phyloP scores from a whole-genome alignment of 2,888 invertebrate species.

The Lepidocyrtoides sp. region DNA sequence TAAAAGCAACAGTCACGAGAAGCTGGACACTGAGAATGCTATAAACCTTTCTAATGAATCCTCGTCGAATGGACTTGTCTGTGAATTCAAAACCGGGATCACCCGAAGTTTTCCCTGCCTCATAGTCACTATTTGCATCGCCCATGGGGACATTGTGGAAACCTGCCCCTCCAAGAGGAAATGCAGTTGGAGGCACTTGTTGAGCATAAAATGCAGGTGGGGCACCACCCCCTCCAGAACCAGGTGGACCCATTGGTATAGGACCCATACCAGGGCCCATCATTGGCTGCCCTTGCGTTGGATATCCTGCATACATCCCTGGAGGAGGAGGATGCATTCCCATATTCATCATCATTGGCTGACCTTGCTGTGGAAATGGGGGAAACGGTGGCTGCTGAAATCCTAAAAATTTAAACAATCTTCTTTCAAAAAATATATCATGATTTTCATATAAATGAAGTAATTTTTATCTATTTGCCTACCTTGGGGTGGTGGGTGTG shows the following conservation, averaged over 20 bases:
- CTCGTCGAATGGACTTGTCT: slow-evolving; percentile 62
- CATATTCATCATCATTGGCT: slow-evolving; percentile 72
- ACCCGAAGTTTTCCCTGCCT: slow-evolving; percentile 32
- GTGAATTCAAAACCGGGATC: slow-evolving; percentile 28
- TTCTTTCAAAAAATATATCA: too few species aligned
- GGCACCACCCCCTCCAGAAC: slow-evolving; percentile 39
- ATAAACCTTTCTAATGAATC: slow-evolving; percentile 91
- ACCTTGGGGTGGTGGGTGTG: slow-evolving; percentile 56
- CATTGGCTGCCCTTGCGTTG: not conserved
- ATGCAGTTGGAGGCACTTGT: slow-evolving; percentile 68
- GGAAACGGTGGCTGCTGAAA: slow-evolving; percentile 68
- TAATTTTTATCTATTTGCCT: not conserved
- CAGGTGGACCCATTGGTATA: slow-evolving; percentile 45
- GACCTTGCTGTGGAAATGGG: slow-evolving; percentile 68
- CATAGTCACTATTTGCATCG: slow-evolving; percentile 43
- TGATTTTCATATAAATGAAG: not conserved
- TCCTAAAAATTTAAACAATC: too few species aligned
- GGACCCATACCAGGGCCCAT: slow-evolving; percentile 52
- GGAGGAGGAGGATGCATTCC: slow-evolving; percentile 57
- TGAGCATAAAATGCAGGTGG: slow-evolving; percentile 68
- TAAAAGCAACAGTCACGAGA: slow-evolving; percentile 92
- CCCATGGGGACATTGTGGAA: slow-evolving; percentile 67
- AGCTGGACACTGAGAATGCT: slow-evolving; percentile 94
- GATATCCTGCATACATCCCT: slow-evolving; percentile 36
- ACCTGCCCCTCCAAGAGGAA: slow-evolving; percentile 58